These are phyloP conservation scores for Ceratoteleas bidentatus DNA, from an alignment of 1,140 invertebrate genomes.

Conservation along the genomic window DNA sequence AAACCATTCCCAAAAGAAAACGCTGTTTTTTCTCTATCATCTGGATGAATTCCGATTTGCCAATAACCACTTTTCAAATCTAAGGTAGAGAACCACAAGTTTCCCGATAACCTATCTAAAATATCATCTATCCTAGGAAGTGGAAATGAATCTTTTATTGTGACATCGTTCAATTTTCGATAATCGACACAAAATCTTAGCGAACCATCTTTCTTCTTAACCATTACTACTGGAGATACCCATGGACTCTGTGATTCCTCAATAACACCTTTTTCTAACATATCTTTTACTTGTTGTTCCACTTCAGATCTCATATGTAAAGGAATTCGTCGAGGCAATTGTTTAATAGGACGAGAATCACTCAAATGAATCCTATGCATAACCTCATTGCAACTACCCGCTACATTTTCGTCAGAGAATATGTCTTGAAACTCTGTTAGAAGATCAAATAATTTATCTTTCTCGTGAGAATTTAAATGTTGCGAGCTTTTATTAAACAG, in stretches of 20 bases:
- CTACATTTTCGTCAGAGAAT: conserved; percentile 2
- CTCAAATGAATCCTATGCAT: not conserved
- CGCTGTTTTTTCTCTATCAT: conserved; percentile 75
- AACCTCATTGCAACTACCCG: conserved; percentile 2
- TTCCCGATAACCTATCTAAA: conserved; percentile 12
- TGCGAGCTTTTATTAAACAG: not conserved
- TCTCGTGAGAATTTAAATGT: not conserved
- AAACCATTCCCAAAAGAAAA: conserved; percentile 72
- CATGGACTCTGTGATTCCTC: conserved; percentile 17
- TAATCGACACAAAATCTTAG: conserved; percentile 21
- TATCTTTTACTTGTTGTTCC: not conserved
- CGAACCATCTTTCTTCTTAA: conserved; percentile 13
- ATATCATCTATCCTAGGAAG: too few species aligned
- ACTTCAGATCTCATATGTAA: not conserved
- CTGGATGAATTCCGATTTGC: conserved; percentile 74
- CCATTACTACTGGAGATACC: conserved; percentile 10
- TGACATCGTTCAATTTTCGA: conserved; percentile 20
- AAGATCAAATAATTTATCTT: not conserved
- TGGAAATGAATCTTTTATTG: conserved; percentile 20
- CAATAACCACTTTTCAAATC: conserved; percentile 69
- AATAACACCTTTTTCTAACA: conserved; percentile 1
- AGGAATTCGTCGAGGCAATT: not conserved
- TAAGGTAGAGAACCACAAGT: conserved; percentile 24
- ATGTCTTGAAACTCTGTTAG: conserved; percentile 5
- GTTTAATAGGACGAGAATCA: conserved; percentile 3